Conservation (phyloP, 2,888 invertebrate species). For the Corbicula japonica region DNA sequence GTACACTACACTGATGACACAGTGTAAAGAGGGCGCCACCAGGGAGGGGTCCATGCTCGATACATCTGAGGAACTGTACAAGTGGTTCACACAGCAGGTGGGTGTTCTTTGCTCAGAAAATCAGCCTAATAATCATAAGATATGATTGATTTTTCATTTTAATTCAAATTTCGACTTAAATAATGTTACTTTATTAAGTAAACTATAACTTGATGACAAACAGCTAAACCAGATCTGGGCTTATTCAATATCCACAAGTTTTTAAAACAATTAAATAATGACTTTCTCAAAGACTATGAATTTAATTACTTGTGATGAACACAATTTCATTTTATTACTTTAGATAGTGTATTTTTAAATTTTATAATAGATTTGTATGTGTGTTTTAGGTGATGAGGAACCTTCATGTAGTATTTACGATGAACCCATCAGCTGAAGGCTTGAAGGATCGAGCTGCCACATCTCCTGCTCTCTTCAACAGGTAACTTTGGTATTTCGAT, state of each 20-base stretch:
- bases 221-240: too few relatives aligned
- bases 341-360: too few relatives aligned
- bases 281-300: too few relatives aligned
- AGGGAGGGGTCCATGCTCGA: constrained; percentile 99
- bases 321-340: too few relatives aligned
- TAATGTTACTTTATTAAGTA: too few relatives aligned
- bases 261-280: too few relatives aligned
- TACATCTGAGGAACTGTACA: constrained; percentile 99
- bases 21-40: constrained; percentile 99
- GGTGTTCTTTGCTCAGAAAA: constrained; percentile 4
- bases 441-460: constrained; percentile 99
- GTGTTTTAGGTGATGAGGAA: constrained; percentile 96
- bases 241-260: too few relatives aligned
- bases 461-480: constrained; percentile 99
- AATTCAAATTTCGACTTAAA: too few relatives aligned
- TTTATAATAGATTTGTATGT: neutral
- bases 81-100: constrained; percentile 97
- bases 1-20: constrained; percentile 99
- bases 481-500: constrained; percentile 86
- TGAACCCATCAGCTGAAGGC: constrained; percentile 99
- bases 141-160: too few relatives aligned
- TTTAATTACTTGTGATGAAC: too few relatives aligned
- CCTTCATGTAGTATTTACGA: constrained; percentile 99
- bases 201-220: too few relatives aligned
- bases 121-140: too few relatives aligned